Evolutionary conservation across 2,113 vertebrate species (phyloP).

Genomic region (Danio rerio): GRCz12tu NC_133177.1:14039501-14040000

Average conservation of each 20-base stretch:
- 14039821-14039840: constrained; percentile 17
- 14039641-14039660: neutral
- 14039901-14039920: constrained; percentile 40
- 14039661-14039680: neutral
- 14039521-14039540: neutral
- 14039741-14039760: constrained; percentile 37
- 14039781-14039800: constrained; percentile 22
- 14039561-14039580: constrained; percentile 14
- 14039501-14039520: constrained; percentile 52
- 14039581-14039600: constrained; percentile 47
- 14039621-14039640: constrained; percentile 34
- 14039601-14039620: constrained; percentile 41
- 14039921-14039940: neutral
- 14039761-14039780: constrained; percentile 2
- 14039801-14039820: constrained; percentile 37
- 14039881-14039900: neutral
- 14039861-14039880: neutral
- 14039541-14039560: neutral
- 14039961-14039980: neutral
- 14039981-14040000: neutral
- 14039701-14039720: constrained; percentile 44
- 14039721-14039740: constrained; percentile 25
- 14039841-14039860: constrained; percentile 24
- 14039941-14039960: constrained; percentile 16
- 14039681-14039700: neutral